A percentile compares a stretch with the other conserved stretches of the same genome.
Conservation (phyloP, 2,113 vertebrate species). For the Gnathonemus echidnorhynchus region DNA sequence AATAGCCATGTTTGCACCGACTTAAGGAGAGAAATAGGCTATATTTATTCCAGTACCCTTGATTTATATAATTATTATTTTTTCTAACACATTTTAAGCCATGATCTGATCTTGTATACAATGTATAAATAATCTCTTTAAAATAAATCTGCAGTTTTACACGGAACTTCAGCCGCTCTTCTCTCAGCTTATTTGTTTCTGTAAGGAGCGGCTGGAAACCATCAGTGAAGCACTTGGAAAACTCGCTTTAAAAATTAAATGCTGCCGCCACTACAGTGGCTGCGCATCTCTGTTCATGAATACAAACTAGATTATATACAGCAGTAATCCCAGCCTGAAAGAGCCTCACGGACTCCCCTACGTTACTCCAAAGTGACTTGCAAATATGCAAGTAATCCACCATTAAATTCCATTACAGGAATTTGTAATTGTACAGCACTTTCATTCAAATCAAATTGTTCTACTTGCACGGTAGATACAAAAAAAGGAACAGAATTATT, state of each 20-base stretch:
- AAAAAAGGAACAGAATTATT: constrained; percentile 26
- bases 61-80: neutral
- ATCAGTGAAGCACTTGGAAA: neutral
- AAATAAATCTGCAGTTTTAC: neutral
- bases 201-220: neutral
- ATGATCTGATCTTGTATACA: neutral
- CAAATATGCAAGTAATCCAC: constrained; percentile 46
- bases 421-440: constrained; percentile 48
- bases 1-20: constrained; percentile 29
- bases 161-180: neutral
- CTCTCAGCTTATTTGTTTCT: neutral
- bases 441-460: constrained; percentile 53
- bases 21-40: neutral
- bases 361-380: constrained; percentile 30
- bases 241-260: neutral
- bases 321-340: constrained; percentile 12
- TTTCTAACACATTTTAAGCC: neutral
- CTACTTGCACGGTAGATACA: constrained; percentile 37
- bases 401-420: constrained; percentile 41
- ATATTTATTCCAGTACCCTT: neutral
- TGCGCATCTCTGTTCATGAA: neutral
- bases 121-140: neutral
- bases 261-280: neutral
- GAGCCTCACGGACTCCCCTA: constrained; percentile 23
- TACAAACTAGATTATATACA: neutral